Percentiles rank a stretch among this genome's conserved stretches.
Evolutionary conservation across 1,140 invertebrate genomes (phyloP).

Genomic region (Drosophila ambigua): DNA sequence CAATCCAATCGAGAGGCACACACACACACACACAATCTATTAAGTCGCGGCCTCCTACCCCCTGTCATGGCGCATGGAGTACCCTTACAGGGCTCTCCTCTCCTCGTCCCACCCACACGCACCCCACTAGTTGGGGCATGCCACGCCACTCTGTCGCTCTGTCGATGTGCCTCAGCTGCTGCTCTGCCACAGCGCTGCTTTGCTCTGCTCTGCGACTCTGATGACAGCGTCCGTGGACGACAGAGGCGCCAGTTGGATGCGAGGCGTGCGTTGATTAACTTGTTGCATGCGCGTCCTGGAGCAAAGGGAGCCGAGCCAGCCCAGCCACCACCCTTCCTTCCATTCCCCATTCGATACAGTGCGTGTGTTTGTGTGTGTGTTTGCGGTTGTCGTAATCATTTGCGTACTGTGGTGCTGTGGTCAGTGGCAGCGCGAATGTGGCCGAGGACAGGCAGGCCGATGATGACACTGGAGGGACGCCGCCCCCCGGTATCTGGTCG

Average conservation of each 20-base stretch:
- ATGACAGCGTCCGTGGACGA: slow-evolving; percentile 50
- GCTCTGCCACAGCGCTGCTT: slow-evolving; percentile 39
- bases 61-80: slow-evolving; percentile 35
- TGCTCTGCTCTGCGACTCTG: slow-evolving; percentile 29
- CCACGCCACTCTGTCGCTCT: slow-evolving; percentile 8
- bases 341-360: neutral
- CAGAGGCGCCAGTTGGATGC: slow-evolving; percentile 75
- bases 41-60: slow-evolving; percentile 34
- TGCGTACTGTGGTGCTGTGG: slow-evolving; percentile 50
- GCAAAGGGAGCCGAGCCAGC: neutral
- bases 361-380: slow-evolving; percentile 18
- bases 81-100: slow-evolving; percentile 24
- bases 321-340: slow-evolving; percentile 1
- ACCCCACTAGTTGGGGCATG: slow-evolving; percentile 3
- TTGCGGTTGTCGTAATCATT: slow-evolving; percentile 55
- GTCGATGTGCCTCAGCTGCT: slow-evolving; percentile 17
- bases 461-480: slow-evolving; percentile 46
- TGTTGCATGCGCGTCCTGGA: slow-evolving; percentile 76
- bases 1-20: slow-evolving; percentile 65
- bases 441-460: slow-evolving; percentile 20
- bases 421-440: slow-evolving; percentile 22
- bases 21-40: slow-evolving; percentile 73
- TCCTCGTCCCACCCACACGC: slow-evolving; percentile 4
- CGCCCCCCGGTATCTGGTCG: slow-evolving; percentile 39
- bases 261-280: slow-evolving; percentile 80